These are phyloP conservation scores for Uropetala carovei DNA, from an alignment of 2,888 invertebrate genomes.

Conservation along the genomic window DNA sequence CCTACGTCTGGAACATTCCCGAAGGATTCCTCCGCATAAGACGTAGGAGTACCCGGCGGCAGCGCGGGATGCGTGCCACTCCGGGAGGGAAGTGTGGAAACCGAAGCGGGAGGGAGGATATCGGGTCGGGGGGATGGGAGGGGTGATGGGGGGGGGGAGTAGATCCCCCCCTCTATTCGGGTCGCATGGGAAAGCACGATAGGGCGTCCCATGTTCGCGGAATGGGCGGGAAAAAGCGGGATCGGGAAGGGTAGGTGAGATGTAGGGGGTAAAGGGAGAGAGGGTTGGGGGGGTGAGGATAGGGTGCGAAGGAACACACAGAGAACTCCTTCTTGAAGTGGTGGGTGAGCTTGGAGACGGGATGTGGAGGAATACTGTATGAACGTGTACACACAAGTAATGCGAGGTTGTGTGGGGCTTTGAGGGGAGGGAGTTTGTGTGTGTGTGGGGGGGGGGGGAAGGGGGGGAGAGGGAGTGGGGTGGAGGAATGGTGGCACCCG, in stretches of 20 bases:
- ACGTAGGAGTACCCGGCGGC: neutral
- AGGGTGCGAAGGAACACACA: neutral
- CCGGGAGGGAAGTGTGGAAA: no score
- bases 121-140: no score
- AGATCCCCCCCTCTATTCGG: neutral
- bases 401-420: neutral
- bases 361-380: slow-evolving; percentile 18
- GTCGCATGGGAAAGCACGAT: neutral
- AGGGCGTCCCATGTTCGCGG: neutral
- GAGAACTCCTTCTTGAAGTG: slow-evolving; percentile 10
- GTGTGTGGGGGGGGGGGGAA: no score
- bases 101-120: neutral
- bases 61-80: no score
- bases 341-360: neutral
- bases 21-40: neutral
- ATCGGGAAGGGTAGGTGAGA: neutral
- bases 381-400: neutral
- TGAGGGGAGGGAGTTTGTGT: no score
- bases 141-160: neutral
- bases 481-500: neutral
- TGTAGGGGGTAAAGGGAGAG: no score
- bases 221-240: neutral
- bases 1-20: neutral
- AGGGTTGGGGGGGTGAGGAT: neutral
- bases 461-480: neutral